A percentile compares a stretch with the other conserved stretches of the same genome.
phyloP scores from a whole-genome alignment of 2,797 vertebrate species.

The Notoglanidium macrostoma region DNA sequence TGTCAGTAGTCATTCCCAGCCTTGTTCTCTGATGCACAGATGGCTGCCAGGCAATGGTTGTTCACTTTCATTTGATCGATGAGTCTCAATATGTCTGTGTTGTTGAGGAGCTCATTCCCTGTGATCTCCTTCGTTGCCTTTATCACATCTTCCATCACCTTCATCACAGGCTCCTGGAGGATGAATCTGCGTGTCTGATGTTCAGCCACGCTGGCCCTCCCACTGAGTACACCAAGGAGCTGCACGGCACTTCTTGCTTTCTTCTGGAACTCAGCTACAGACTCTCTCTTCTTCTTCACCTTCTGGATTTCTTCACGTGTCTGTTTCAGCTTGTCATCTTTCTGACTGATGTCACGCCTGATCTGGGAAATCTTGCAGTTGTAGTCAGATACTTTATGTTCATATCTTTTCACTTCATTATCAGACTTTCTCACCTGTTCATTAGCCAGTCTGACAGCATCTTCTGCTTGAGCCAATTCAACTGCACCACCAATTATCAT shows the following conservation, averaged over 20 bases:
- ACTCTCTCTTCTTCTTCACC: neutral
- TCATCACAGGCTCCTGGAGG: conserved; percentile 35
- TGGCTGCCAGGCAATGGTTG: neutral
- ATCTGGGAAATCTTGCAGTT: neutral
- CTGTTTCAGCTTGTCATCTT: neutral
- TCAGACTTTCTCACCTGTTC: neutral
- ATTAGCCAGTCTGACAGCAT: neutral
- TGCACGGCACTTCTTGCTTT: neutral
- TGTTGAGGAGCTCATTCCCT: conserved; percentile 14
- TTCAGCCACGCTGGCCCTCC: neutral
- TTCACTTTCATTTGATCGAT: conserved; percentile 12
- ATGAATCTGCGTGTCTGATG: conserved; percentile 10
- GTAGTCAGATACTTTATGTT: neutral
- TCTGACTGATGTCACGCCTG: too few relatives aligned
- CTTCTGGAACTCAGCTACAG: neutral
- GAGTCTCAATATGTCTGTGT: neutral
- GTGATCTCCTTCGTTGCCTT: conserved; percentile 4
- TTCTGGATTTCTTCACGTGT: neutral
- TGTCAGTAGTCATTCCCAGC: neutral
- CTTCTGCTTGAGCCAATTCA: neutral
- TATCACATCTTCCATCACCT: conserved; percentile 30
- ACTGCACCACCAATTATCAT: neutral
- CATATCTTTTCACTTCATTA: neutral
- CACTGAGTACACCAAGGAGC: neutral
- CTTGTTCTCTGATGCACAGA: neutral